Conservation (phyloP, 1,140 invertebrate species). For the Marisa cornuarietis region DNA sequence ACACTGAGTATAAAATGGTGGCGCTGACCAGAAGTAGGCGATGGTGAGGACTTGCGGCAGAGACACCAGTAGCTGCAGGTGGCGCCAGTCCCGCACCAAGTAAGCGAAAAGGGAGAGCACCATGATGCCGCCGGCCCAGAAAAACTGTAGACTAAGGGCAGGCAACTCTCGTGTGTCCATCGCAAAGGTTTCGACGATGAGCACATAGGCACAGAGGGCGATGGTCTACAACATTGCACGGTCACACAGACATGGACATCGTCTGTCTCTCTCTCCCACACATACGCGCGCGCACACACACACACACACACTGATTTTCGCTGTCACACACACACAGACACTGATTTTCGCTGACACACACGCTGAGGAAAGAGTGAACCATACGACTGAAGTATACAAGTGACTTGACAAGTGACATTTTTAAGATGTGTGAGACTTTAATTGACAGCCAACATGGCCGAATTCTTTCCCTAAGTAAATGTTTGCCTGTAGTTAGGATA, state of each 20-base stretch:
- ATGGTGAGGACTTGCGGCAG: slow-evolving; percentile 66
- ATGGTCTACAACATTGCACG: slow-evolving; percentile 50
- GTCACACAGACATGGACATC: neutral
- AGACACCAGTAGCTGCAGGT: slow-evolving; percentile 66
- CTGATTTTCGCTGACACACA: no score
- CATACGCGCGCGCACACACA: neutral
- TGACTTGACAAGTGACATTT: no score
- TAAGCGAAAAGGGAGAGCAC: slow-evolving; percentile 63
- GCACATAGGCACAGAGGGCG: slow-evolving; percentile 53
- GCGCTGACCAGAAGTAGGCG: slow-evolving; percentile 65
- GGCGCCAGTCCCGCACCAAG: slow-evolving; percentile 66
- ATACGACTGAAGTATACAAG: no score
- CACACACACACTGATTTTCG: slow-evolving; percentile 2
- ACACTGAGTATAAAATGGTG: neutral
- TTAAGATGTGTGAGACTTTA: no score
- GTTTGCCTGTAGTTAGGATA: no score
- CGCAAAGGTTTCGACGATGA: slow-evolving; percentile 69
- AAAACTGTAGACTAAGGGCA: slow-evolving; percentile 62
- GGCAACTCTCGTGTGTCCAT: slow-evolving; percentile 67
- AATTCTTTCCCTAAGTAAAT: no score
- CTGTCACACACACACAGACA: neutral
- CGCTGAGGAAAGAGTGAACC: no score
- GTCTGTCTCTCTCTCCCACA: neutral
- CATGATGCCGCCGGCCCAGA: slow-evolving; percentile 66
- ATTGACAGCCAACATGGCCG: no score